Evolutionary conservation across 92 coral and sea anemone genomes (phyloP), one percentile per base, ranked within the genome.

Genomic region (Muricea muricata): DNA sequence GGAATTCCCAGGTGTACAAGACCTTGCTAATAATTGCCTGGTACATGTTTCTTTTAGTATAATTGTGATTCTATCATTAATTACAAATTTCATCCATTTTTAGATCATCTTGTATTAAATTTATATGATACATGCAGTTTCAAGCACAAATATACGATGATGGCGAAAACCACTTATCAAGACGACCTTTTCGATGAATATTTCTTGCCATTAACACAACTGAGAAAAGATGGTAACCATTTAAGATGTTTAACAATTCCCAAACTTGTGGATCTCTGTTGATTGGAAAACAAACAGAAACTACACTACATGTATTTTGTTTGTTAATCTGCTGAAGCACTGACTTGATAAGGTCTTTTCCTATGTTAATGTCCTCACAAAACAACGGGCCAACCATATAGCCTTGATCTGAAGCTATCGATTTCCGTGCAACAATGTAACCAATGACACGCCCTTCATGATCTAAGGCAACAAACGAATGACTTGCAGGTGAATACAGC

Each of bases 381-480:
- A 52, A 87, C 11, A 73, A 63, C 23, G 90, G 90, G 6, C 82
- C 87, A 14, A 80, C 31, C 33, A 33, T 67, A 65, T 87, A 87
- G 40, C 90, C 81, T 1, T 80, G 74, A 7, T 72, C 75, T 50
- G 56, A 58, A 80, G 37, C 35, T 28, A 60, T 26, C 31, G 80
- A 42, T 46, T 56, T 54, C 41, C 85, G 55, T 31, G 80, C 85
- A 50, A 70, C 79, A 3, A 35, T 26, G n/a, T 86, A 86, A 14
- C 89, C 89, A 30, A 86, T 80, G 42, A 86, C 73, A 23, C 28
- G 28, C 17, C 69, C 90, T 8, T 87, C 82, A 4, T 24, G 21
- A 42, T 81, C 28, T n/a, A 87, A 18, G 65, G 90, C 90, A 15
- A 87, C 87, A n/a, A 68, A 74, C 12, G 83, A 65, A 6, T 73